phyloP scores from a whole-genome alignment of 2,113 vertebrate species.

The Pristiophorus japonicus region DNA sequence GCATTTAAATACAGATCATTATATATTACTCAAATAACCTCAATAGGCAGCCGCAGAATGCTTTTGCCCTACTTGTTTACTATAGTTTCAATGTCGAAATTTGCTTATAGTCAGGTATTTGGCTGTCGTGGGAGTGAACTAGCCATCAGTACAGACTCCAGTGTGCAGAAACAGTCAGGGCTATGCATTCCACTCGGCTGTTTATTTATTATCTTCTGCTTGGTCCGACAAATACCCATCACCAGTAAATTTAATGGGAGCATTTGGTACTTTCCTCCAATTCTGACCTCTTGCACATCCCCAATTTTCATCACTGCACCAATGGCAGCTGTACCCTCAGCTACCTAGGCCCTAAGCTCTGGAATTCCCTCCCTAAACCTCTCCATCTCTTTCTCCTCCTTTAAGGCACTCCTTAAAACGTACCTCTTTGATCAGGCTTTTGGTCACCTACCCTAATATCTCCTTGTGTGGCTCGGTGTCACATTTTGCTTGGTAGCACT shows the following conservation, averaged over 20 bases:
- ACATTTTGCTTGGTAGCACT: not conserved
- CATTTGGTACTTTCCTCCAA: not conserved
- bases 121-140: not conserved
- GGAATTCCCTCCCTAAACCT: not conserved
- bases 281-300: not conserved
- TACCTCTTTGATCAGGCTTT: too few relatives aligned
- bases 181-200: not conserved
- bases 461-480: not conserved
- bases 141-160: not conserved
- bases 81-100: not conserved
- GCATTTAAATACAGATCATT: slow-evolving; percentile 9
- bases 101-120: not conserved
- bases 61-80: not conserved
- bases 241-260: not conserved
- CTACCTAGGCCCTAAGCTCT: not conserved
- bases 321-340: not conserved
- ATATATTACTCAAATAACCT: slow-evolving; percentile 6
- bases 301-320: not conserved
- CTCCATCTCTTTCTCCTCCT: not conserved
- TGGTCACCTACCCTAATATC: not conserved
- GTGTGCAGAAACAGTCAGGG: not conserved
- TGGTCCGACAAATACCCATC: not conserved
- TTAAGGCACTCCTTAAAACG: not conserved
- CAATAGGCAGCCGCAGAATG: not conserved
- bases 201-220: not conserved